Evolutionary conservation across 2,888 invertebrate species (phyloP), one percentile per base, ranked within the genome.

Genomic region (Drosophila aldrichi): DNA sequence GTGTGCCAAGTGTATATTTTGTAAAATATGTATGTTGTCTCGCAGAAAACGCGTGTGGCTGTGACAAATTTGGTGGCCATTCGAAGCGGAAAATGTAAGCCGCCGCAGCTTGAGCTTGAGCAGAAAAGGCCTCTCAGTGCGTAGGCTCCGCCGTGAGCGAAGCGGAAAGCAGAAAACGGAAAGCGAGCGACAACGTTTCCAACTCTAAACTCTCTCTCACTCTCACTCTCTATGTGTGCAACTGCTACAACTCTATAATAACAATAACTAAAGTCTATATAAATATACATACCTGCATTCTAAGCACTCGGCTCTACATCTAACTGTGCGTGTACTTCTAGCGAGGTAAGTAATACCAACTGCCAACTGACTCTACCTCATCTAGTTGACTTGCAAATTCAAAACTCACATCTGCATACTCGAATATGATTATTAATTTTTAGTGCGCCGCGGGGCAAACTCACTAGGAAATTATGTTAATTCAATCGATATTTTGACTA

Each of bases 401-500:
- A 18, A 69, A 65, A 77, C 76, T 64, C 61, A 25, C 46, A 68
- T 54, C 57, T 36, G 55, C 64, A 16, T 65, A 56, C 49, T 60
- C 40, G 54, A 70, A 67, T 60, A 63, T 52, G 48, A 25, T 20
- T 25, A 48, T 61, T 38, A 38, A 38, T 51, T 66, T 12, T 18
- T 43, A n/a, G 22, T 40, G 54, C 20, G 14, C 55, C 55, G 18
- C 62, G 48, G 48, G 67, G 61, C 70, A 48, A 12, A 49, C 25
- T 25, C 18, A 41, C 68, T n/a, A 52, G 59, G 72, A 75, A 77
- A 79, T 81, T 79, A 84, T 87, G 82, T 66, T 82, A 87, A 87
- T 85, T 59, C 66, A 81, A 84, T 85, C 81, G 81, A 84, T 84
- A 77, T 75, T 80, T 73, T 58, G 51, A 67, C 66, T 79, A 70